Evolutionary conservation across 2,113 vertebrate genomes (phyloP).

Genomic region (Lichenostomus cassidix): DNA sequence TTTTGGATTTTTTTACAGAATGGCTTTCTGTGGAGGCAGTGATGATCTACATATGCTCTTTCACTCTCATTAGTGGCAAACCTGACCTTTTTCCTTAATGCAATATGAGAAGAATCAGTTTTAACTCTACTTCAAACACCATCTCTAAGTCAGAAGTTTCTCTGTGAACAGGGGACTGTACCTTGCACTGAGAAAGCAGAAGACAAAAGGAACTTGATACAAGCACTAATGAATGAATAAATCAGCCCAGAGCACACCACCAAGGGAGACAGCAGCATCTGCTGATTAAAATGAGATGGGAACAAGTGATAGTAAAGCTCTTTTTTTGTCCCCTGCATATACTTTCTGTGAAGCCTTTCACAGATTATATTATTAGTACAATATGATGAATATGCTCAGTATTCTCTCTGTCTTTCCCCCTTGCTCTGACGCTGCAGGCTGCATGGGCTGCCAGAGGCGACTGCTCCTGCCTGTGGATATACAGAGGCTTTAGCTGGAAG

Average conservation of each 20-base stretch:
- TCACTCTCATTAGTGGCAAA: background rate
- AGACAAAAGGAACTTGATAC: background rate
- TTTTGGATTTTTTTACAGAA: background rate
- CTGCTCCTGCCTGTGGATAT: fast-evolving
- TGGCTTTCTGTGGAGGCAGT: background rate
- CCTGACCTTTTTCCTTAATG: background rate
- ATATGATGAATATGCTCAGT: background rate
- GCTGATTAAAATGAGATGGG: background rate
- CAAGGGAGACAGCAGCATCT: background rate
- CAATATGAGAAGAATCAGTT: background rate
- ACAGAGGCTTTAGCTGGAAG: background rate
- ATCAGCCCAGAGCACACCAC: background rate
- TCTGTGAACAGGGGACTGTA: background rate
- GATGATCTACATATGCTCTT: background rate
- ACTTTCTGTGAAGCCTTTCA: background rate
- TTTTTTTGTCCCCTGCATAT: background rate
- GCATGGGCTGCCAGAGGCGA: fast-evolving
- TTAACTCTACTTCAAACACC: background rate
- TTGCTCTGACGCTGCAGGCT: background rate
- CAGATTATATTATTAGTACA: background rate
- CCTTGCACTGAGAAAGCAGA: background rate
- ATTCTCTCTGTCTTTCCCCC: background rate
- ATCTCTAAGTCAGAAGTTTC: background rate
- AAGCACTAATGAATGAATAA: background rate
- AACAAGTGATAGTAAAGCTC: background rate